Conservation (phyloP, 2,888 invertebrate genomes). For the Megastigmus dorsalis region DNA sequence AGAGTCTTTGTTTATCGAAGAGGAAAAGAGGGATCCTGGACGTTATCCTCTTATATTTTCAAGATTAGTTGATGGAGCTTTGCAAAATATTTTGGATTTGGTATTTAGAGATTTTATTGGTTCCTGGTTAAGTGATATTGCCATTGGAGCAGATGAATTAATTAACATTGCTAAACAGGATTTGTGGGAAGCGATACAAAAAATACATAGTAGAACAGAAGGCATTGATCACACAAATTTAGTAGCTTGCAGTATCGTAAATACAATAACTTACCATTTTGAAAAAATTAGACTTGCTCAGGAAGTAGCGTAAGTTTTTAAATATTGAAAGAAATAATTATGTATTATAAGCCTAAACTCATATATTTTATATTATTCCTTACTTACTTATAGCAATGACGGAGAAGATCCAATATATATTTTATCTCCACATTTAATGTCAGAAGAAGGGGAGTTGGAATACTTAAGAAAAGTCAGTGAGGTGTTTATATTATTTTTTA, state of each 20-base stretch:
- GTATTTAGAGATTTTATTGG: constrained; percentile 86
- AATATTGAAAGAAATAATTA: constrained; percentile 27
- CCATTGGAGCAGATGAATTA: constrained; percentile 81
- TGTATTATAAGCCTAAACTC: constrained; percentile 11
- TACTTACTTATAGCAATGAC: constrained; percentile 62
- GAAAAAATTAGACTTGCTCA: constrained; percentile 88
- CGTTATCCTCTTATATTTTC: constrained; percentile 86
- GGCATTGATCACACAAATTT: constrained; percentile 88
- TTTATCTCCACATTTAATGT: constrained; percentile 84
- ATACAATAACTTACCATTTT: constrained; percentile 88
- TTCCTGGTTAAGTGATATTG: constrained; percentile 84
- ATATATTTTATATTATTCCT: constrained; percentile 32
- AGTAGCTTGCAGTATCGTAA: constrained; percentile 88
- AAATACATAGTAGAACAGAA: constrained; percentile 83
- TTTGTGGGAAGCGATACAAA: constrained; percentile 86
- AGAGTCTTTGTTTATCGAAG: constrained; percentile 33
- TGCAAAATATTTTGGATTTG: constrained; percentile 89
- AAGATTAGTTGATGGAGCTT: constrained; percentile 87
- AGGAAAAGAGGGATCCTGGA: constrained; percentile 30
- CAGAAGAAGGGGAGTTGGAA: constrained; percentile 84
- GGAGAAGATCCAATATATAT: constrained; percentile 81
- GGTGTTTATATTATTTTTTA: constrained; percentile 85
- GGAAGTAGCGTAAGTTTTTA: constrained; percentile 81
- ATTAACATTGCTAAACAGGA: constrained; percentile 85
- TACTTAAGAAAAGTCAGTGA: constrained; percentile 89